Evolutionary conservation across 1,140 invertebrate species (phyloP), one percentile per base, ranked within the genome.

Genomic region (Drosophila bipectinata): DNA sequence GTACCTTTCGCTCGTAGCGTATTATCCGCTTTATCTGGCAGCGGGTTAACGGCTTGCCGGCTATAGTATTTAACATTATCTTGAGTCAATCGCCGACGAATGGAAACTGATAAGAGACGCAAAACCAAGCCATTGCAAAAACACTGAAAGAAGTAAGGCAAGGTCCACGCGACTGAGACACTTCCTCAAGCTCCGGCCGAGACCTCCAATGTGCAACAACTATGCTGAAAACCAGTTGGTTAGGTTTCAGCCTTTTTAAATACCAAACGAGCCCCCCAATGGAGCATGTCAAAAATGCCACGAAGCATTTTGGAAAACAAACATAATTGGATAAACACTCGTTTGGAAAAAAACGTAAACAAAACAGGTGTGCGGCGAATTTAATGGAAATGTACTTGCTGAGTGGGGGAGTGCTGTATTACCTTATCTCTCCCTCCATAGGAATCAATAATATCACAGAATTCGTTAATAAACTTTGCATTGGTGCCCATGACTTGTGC

Each of bases 391-490:
- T 39, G 48, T 44, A 48, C 37, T 69, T 37, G 10, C 10, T 1
- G 48, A n/a, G n/a, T 2, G 48, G 4, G 6, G n/a, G 12, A 10
- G 21, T 49, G 32, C 12, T 37, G 12, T n/a, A 3, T 90, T 90
- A 93, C 93, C 92, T 93, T 93, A 91, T 93, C 93, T 63, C 93
- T 89, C 9, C 93, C 93, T 72, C 92, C 93, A 76, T 93, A 93
- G n/a, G 92, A 92, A 56, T 93, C 93, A 44, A 93, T 90, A 58
- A 93, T 90, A 76, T 89, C 84, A 90, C 93, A 93, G 72, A 93
- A 92, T 85, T 93, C 93, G 49, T 90, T 79, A 7, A 93, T 74
- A 72, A 84, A 81, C 67, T 91, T 91, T 9, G 76, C 76, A 8
- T 83, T 69, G 26, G 44, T 83, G 51, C 72, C 52, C 71, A 89